phyloP scores from a whole-genome alignment of 1,140 invertebrate species.

The Lamellibrachia luymesi region DNA sequence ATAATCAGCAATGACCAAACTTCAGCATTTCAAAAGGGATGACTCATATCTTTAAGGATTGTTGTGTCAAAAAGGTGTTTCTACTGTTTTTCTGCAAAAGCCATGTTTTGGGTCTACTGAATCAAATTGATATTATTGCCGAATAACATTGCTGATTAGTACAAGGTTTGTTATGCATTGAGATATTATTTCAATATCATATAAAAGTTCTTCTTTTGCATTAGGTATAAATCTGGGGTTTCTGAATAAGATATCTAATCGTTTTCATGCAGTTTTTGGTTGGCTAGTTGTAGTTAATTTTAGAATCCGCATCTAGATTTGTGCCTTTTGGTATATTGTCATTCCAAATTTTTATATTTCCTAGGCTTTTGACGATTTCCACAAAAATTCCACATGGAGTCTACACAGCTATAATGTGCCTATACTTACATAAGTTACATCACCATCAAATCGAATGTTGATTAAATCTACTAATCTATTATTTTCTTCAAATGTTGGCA shows the following conservation, averaged over 20 bases:
- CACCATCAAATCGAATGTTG: no score
- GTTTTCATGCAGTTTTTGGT: background rate
- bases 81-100: background rate
- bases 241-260: background rate
- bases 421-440: background rate
- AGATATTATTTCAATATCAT: background rate
- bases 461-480: no score
- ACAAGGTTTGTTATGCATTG: background rate
- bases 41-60: background rate
- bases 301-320: no score
- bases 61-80: background rate
- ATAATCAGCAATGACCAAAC: background rate
- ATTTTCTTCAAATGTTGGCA: background rate
- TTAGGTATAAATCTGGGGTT: background rate
- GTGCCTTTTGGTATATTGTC: background rate
- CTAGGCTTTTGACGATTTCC: background rate
- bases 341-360: background rate
- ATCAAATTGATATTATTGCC: background rate
- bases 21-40: background rate
- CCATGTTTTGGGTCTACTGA: background rate
- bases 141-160: background rate
- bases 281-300: background rate
- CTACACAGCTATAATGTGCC: background rate
- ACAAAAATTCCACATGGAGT: background rate
- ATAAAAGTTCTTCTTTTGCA: no score